These are phyloP conservation scores for Anaspis maculata DNA, from an alignment of 2,888 invertebrate species.

Conservation along the genomic window DNA sequence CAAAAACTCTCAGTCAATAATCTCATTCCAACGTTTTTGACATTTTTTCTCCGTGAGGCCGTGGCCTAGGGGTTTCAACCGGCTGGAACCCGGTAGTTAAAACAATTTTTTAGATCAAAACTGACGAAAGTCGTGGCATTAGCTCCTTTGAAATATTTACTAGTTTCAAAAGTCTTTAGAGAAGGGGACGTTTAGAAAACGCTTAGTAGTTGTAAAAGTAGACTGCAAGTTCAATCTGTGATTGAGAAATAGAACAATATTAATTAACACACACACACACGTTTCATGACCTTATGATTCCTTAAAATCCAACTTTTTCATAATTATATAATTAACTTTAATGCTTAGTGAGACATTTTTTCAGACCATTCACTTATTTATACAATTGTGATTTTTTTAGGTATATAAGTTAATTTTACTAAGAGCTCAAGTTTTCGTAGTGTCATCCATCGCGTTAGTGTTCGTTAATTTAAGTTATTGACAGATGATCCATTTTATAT, in stretches of 20 bases:
- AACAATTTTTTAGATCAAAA: not conserved
- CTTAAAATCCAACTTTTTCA: slow-evolving; percentile 14
- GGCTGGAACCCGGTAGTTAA: slow-evolving; percentile 30
- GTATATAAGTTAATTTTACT: slow-evolving; percentile 4
- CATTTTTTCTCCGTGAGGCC: not conserved
- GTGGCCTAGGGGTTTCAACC: slow-evolving; percentile 15
- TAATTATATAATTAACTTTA: slow-evolving; percentile 4
- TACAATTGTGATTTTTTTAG: slow-evolving; percentile 29
- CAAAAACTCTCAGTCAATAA: too few species aligned
- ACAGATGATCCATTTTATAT: too few species aligned
- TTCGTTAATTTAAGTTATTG: too few species aligned
- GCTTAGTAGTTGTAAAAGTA: slow-evolving; percentile 19
- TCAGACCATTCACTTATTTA: slow-evolving; percentile 24
- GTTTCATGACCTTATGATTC: slow-evolving; percentile 14
- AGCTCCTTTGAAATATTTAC: slow-evolving; percentile 1
- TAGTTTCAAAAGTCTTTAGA: slow-evolving; percentile 3
- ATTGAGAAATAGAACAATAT: slow-evolving; percentile 31
- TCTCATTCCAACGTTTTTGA: too few species aligned
- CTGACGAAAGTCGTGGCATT: not conserved
- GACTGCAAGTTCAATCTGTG: slow-evolving; percentile 40
- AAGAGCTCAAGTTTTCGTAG: slow-evolving; percentile 25
- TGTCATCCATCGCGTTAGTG: too few species aligned
- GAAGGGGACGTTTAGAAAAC: slow-evolving; percentile 19
- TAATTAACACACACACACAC: too few species aligned
- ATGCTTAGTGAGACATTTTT: slow-evolving; percentile 27